These are phyloP conservation scores for Neelides folsomi DNA, from an alignment of 2,888 invertebrate species.

Conservation along the genomic window DNA sequence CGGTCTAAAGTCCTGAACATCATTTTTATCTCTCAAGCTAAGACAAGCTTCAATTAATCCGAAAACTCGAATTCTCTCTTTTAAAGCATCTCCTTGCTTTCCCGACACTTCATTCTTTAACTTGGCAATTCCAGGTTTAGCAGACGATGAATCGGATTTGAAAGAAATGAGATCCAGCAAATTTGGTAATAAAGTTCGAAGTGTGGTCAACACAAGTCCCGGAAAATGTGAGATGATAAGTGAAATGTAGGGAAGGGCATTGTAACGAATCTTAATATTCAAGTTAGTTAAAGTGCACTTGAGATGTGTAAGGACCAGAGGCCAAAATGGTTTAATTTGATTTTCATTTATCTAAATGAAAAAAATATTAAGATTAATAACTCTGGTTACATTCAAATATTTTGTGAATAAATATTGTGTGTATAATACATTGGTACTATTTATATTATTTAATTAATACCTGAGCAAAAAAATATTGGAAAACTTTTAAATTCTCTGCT, in stretches of 20 bases:
- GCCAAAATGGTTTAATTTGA: slow-evolving; percentile 58
- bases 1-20: not conserved
- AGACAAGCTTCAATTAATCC: slow-evolving; percentile 25
- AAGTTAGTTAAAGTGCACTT: slow-evolving; percentile 85
- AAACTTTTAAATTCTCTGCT: slow-evolving; percentile 41
- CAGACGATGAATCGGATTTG: slow-evolving; percentile 48
- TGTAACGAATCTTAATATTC: slow-evolving; percentile 62
- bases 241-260: slow-evolving; percentile 66
- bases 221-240: slow-evolving; percentile 56
- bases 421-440: slow-evolving; percentile 1
- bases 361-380: slow-evolving; percentile 3
- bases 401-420: not conserved
- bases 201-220: slow-evolving; percentile 50
- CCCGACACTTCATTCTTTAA: slow-evolving; percentile 54
- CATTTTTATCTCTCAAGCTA: slow-evolving; percentile 1
- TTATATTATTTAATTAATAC: slow-evolving; percentile 19
- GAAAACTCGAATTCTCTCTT: slow-evolving; percentile 23
- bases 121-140: slow-evolving; percentile 66
- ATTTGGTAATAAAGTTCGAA: slow-evolving; percentile 58
- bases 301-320: slow-evolving; percentile 61
- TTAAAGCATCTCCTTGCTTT: slow-evolving; percentile 36
- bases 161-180: slow-evolving; percentile 76
- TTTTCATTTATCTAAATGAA: slow-evolving; percentile 40
- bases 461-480: slow-evolving; percentile 36
- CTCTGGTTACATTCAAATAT: too few species aligned